A percentile compares a stretch with the other conserved stretches of the same genome.
phyloP scores from a whole-genome alignment of 2,888 invertebrate species.

The Beris chalybata region DNA sequence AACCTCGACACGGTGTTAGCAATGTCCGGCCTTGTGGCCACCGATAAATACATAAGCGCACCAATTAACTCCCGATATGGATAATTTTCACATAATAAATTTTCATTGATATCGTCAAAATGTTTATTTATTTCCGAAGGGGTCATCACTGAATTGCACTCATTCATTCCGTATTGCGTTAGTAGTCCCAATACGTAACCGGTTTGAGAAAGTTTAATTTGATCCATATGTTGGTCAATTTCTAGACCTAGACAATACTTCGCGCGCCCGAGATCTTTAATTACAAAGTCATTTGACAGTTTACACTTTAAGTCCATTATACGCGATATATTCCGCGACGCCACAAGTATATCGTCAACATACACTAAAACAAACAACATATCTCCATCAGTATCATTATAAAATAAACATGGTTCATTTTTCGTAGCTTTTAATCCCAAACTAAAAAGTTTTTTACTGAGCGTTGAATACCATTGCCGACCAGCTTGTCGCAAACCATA shows the following conservation, averaged over 20 bases:
- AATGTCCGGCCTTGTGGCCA: neutral
- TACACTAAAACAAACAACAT: constrained; percentile 31
- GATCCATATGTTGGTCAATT: constrained; percentile 29
- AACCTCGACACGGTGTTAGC: neutral
- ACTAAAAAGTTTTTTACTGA: constrained; percentile 26
- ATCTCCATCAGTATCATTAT: constrained; percentile 8
- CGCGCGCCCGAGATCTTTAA: constrained; percentile 31
- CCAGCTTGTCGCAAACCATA: constrained; percentile 31
- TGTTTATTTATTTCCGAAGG: constrained; percentile 31
- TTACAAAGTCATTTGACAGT: constrained; percentile 28
- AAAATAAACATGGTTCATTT: constrained; percentile 38
- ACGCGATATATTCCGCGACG: constrained; percentile 23
- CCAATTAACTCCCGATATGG: neutral
- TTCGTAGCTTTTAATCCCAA: constrained; percentile 35
- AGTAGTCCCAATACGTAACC: constrained; percentile 33
- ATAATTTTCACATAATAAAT: too few species aligned
- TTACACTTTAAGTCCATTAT: constrained; percentile 3
- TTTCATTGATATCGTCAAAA: constrained; percentile 4
- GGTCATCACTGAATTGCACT: constrained; percentile 29
- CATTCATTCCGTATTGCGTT: constrained; percentile 28
- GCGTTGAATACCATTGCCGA: constrained; percentile 32
- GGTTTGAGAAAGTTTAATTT: constrained; percentile 32
- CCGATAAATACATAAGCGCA: neutral
- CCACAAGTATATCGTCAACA: constrained; percentile 35
- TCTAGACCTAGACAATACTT: constrained; percentile 38